Conservation (phyloP, 2,797 vertebrate species). For the Bryconaethiops microstoma region DNA sequence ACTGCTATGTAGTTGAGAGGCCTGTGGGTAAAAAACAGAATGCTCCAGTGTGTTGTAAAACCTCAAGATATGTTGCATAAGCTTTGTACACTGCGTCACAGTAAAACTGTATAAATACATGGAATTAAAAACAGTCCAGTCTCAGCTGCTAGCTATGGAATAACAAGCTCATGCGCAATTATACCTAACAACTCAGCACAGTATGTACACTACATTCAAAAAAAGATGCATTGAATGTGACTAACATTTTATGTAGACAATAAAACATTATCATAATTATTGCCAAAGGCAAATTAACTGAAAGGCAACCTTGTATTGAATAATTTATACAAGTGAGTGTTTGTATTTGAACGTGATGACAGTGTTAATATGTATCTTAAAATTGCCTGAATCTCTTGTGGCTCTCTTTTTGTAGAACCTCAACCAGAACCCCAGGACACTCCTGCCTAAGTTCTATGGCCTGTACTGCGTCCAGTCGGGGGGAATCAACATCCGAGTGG, state of each 20-base stretch:
- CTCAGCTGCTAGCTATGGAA: background rate
- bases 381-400: background rate
- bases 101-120: constrained; percentile 12
- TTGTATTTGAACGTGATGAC: too few relatives aligned
- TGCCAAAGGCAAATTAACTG: too few relatives aligned
- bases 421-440: constrained; percentile 97
- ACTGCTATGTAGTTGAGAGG: too few relatives aligned
- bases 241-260: too few relatives aligned
- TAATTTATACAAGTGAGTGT: too few relatives aligned
- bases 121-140: background rate
- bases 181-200: background rate
- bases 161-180: background rate
- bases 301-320: too few relatives aligned
- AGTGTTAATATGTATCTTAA: too few relatives aligned
- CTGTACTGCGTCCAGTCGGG: constrained; percentile 97
- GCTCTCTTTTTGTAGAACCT: constrained; percentile 84
- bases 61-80: background rate
- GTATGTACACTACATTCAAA: background rate
- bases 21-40: background rate
- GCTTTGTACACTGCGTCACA: background rate
- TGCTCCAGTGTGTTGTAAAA: background rate
- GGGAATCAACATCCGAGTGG: constrained; percentile 94
- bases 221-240: too few relatives aligned
- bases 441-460: constrained; percentile 97
- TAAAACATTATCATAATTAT: too few relatives aligned